Base-by-base conservation (phyloP, 2,797 vertebrate species). In the Coccyzus lansbergi region DNA sequence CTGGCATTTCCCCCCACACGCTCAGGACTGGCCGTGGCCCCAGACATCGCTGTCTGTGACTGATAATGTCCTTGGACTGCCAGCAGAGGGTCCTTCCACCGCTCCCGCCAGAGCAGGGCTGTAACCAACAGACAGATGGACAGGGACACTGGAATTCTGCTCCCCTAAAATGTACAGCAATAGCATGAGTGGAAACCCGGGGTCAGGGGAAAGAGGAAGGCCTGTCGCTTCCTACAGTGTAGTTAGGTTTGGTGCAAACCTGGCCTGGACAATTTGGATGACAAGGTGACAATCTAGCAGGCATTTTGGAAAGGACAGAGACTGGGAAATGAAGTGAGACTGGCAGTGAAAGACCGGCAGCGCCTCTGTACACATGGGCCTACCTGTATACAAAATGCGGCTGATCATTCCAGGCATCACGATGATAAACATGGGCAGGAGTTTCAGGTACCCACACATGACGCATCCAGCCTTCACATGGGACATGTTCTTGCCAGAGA, bases 371-470 rank as follows among this genome's bases (percentile, higher is more conserved):
- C 51, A 74, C 4, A 2, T 4, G 4, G 5, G 28, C 63, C 29
- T 94, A 99, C 99, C 97, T 96, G 99, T 5, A 60, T 99, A 99
- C n/a, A 99, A 95, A 83, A 99, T 98, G 21, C 99, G 97, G 95
- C 99, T 99, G 96, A 99, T 98, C 99, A 99, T 99, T 6, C 99
- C 99, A 0, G 99, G 99, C 96, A 99, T 99, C 86, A 99, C 99
- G 97, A 99, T 99, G 85, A 99, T 97, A 92, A 99, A 99, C 98
- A 99, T 98, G 51, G 99, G 99, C 77, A 99, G 90, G 52, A 99
- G 96, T 93, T 99, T 99, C 88, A 99, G 97, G 97, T 99, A 99
- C 7, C 99, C 99, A 55, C 99, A 99, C 76, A 99, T 5, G 92
- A 99, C 92, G 65, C 99, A 99, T 31, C 99, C 99, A 3, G 96